phyloP scores from a whole-genome alignment of 1,140 invertebrate species.

The Bathynomus jamesi region DNA sequence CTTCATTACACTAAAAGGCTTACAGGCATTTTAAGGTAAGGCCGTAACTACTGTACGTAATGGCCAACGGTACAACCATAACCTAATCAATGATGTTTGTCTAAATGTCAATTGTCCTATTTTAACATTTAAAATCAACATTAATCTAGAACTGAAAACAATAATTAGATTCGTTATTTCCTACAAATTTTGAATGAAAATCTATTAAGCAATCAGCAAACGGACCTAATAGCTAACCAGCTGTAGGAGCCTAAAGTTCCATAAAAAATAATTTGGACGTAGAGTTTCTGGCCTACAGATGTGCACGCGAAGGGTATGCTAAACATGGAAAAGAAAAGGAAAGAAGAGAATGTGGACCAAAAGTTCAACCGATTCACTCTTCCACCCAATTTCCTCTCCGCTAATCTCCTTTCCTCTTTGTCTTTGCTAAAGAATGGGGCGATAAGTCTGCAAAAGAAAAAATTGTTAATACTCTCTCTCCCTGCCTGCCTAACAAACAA shows the following conservation, averaged over 20 bases:
- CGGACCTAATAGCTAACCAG: constrained; percentile 8
- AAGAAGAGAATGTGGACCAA: background rate
- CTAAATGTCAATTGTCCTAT: no score
- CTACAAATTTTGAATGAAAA: no score
- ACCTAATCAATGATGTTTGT: no score
- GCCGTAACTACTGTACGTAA: no score
- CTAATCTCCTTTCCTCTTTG: background rate
- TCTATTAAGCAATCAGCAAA: constrained; percentile 11
- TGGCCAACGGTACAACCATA: no score
- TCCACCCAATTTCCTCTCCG: background rate
- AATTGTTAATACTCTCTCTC: no score
- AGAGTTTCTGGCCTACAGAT: background rate
- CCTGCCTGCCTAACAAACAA: no score
- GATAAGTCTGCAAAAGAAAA: background rate
- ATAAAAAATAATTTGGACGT: constrained; percentile 1
- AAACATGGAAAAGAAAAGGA: background rate
- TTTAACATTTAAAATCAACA: no score
- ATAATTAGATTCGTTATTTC: no score
- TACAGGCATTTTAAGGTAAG: no score
- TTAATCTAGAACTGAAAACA: no score
- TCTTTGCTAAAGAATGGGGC: background rate
- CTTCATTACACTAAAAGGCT: no score
- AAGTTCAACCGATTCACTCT: background rate
- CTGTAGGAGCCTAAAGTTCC: constrained; percentile 11
- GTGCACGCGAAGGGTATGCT: background rate